Base-by-base conservation (phyloP, 2,888 invertebrate genomes). In the Spilarctia lutea region DNA sequence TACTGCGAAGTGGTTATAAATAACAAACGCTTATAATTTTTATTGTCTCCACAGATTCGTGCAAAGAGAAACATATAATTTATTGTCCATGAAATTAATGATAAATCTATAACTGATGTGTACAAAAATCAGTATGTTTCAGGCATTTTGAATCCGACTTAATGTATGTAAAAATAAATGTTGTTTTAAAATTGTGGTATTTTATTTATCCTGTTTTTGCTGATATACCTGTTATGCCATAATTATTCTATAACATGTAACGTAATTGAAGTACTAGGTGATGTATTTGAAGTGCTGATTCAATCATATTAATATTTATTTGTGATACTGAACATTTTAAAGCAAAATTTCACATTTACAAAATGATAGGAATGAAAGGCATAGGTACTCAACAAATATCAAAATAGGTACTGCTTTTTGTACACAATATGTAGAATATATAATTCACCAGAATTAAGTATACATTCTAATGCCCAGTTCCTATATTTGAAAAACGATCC, bases 91-190 rank as follows among this genome's bases (percentile, higher is more conserved):
- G 87, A 93, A 94, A 92, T 92, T 92, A 91, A 91, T 92, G 90
- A 91, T 91, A 85, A 60, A 79, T 93, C 91, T 93, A 88, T 91
- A 93, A 94, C 95, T 95, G 95, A 95, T 95, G 93, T 95, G 94
- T 95, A 95, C 94, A 93, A 90, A 94, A 90, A 94, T 95, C 94
- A 95, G 95, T 95, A 94, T 93, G 94, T 95, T 95, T 95, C 95
- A 94, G 93, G 92, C 94, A 94, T 95, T 96, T 96, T 95, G 94
- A 96, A 96, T 96, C 95, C 93, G 95, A 96, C 94, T 95, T 95
- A 95, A 95, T 96, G 95, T 96, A 95, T 96, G 95, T 95, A 96
- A 95, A 95, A 96, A 96, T 96, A 96, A 96, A 96, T 96, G 96
- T 96, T 96, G 95, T 96, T 96, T 96, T 96, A 94, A 95, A 94